Percentiles rank a stretch among this genome's conserved stretches.
These are phyloP conservation scores for Myioborus melanocephalus DNA, from an alignment of 2,797 vertebrate genomes.

Conservation along the genomic window DNA sequence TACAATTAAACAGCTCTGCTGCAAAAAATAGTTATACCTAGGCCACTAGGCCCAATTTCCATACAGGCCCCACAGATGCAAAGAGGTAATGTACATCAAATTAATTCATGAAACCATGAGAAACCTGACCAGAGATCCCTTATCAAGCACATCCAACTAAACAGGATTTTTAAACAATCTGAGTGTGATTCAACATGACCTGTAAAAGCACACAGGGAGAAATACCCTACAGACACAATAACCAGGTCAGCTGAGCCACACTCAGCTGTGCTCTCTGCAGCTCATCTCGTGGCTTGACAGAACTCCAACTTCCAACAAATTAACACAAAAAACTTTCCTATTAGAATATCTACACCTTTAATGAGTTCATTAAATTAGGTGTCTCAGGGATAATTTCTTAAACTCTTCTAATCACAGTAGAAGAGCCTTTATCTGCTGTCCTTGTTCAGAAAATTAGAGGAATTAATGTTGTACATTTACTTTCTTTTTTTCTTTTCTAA, in stretches of 20 bases:
- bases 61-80: background rate
- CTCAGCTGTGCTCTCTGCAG: background rate
- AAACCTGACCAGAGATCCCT: background rate
- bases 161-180: background rate
- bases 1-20: background rate
- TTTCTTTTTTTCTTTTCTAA: background rate
- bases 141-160: background rate
- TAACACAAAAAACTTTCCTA: background rate
- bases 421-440: background rate
- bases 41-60: background rate
- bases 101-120: background rate
- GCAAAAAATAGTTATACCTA: background rate
- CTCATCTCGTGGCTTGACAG: background rate
- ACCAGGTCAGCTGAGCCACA: conserved; percentile 44
- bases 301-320: background rate
- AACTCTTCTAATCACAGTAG: background rate
- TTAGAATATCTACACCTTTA: background rate
- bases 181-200: background rate
- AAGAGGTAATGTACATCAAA: background rate
- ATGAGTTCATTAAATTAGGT: background rate
- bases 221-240: conserved; percentile 22
- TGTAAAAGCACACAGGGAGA: background rate
- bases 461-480: background rate
- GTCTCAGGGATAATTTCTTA: background rate
- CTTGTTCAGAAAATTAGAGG: background rate